A percentile compares a stretch with the other conserved stretches of the same genome.
Evolutionary conservation across 2,888 invertebrate genomes (phyloP).

Genomic region (Plemyria rubiginata): DNA sequence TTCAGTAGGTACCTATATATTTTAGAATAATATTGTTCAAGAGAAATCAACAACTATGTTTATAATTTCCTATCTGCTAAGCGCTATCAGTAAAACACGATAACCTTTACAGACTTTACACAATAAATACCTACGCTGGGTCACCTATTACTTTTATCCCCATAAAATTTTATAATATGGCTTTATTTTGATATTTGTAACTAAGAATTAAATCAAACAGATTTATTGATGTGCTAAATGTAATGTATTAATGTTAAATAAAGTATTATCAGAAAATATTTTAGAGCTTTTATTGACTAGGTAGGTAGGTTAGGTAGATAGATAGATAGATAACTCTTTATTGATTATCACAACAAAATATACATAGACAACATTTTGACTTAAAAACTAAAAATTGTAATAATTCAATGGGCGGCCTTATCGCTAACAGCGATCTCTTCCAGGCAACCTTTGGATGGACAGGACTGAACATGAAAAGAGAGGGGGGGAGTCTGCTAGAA

Average conservation of each 20-base stretch:
- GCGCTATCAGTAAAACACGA: neutral
- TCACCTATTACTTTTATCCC: neutral
- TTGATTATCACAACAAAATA: no score
- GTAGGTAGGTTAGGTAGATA: no score
- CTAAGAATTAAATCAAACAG: neutral
- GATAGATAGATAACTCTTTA: no score
- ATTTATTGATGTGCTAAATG: conserved; percentile 2
- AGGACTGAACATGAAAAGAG: no score
- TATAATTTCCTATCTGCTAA: neutral
- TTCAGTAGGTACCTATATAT: neutral
- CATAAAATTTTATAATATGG: neutral
- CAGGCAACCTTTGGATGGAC: no score
- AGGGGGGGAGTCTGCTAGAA: no score
- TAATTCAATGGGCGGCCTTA: no score
- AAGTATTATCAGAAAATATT: neutral
- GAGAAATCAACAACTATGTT: neutral
- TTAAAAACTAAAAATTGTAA: no score
- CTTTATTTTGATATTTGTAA: neutral
- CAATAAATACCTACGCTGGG: neutral
- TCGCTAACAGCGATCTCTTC: no score
- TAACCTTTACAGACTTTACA: conserved; percentile 10
- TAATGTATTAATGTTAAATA: neutral
- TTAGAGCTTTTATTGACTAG: no score
- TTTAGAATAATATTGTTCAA: neutral
- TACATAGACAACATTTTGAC: no score